Evolutionary conservation across 2,113 vertebrate species (phyloP).

Genomic region (Rhizomys pruinosus): DNA sequence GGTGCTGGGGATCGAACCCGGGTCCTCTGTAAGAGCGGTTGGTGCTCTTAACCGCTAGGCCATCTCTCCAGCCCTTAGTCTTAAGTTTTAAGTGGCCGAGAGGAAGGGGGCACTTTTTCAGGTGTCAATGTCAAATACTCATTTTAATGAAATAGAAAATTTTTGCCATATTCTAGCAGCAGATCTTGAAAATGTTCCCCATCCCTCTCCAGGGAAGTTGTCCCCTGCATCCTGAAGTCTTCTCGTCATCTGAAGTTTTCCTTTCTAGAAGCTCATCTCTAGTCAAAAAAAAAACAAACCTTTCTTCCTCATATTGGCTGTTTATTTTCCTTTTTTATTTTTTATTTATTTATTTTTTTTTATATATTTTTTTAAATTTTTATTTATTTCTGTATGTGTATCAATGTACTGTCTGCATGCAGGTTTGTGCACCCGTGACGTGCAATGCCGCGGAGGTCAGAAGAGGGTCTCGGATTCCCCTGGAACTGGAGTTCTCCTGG

Average conservation of each 20-base stretch:
- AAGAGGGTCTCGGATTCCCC: no score
- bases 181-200: background rate
- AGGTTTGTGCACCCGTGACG: no score
- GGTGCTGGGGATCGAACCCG: no score
- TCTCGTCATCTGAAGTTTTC: background rate
- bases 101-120: background rate
- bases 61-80: no score
- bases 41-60: no score
- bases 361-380: no score
- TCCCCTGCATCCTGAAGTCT: background rate
- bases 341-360: background rate
- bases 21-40: no score
- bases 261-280: background rate
- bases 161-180: no score
- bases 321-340: background rate
- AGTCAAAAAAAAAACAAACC: background rate
- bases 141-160: slow-evolving; percentile 25
- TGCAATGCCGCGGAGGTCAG: no score
- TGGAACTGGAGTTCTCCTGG: no score
- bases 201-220: background rate
- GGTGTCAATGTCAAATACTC: background rate
- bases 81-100: background rate
- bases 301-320: background rate
- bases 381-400: no score
- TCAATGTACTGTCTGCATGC: no score